Evolutionary conservation across 2,888 invertebrate genomes (phyloP).

Genomic region (Papilio gigon): DNA sequence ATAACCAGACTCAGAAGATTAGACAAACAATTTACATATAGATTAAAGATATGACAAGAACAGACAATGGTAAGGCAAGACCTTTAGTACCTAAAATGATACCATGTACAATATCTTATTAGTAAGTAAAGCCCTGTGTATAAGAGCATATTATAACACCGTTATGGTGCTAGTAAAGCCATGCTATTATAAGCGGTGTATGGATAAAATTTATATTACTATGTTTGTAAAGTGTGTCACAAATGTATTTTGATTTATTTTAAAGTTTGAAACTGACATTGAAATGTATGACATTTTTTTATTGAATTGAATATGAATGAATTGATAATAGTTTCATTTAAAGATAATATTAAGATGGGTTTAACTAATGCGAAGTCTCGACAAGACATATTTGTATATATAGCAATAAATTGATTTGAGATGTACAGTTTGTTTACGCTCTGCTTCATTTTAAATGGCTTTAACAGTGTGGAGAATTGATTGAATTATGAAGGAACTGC

Average conservation of each 20-base stretch:
- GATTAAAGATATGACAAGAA: constrained; percentile 44
- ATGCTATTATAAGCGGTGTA: too few species aligned
- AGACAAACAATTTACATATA: neutral
- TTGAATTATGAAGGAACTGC: constrained; percentile 4
- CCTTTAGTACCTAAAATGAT: too few species aligned
- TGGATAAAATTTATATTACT: neutral
- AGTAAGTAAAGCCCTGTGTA: constrained; percentile 38
- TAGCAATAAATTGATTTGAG: constrained; percentile 8
- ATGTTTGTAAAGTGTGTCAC: neutral
- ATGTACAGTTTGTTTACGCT: constrained; percentile 22
- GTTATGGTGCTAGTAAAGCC: neutral
- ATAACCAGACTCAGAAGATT: neutral
- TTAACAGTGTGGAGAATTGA: constrained; percentile 15
- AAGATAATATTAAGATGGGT: neutral
- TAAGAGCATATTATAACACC: constrained; percentile 16
- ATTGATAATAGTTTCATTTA: neutral
- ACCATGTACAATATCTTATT: too few species aligned
- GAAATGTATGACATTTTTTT: too few species aligned
- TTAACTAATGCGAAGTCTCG: neutral
- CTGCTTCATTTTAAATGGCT: constrained; percentile 20
- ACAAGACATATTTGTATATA: neutral
- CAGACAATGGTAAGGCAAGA: too few species aligned
- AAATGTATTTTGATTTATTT: neutral
- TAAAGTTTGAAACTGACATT: neutral
- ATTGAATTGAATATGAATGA: too few species aligned